A percentile compares a stretch with the other conserved stretches of the same genome.
Conservation (phyloP, 2,888 invertebrate species). For the Drosophila anceps region DNA sequence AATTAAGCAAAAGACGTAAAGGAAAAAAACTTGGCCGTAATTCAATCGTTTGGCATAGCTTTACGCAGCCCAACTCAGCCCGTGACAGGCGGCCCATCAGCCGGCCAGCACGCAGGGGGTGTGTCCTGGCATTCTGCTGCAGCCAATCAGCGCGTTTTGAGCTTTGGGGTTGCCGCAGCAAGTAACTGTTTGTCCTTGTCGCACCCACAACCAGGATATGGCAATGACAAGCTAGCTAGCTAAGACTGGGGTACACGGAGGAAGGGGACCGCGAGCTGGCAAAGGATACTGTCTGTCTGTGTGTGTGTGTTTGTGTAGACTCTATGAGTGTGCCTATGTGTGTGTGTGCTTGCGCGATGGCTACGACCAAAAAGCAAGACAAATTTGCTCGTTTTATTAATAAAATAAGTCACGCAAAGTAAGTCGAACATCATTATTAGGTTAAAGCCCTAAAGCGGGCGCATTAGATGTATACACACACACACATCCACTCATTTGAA, state of each 20-base stretch:
- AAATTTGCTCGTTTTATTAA: constrained; percentile 82
- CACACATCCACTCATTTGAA: neutral
- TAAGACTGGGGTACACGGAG: neutral
- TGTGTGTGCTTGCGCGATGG: constrained; percentile 25
- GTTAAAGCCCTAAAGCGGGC: constrained; percentile 81
- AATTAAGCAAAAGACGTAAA: constrained; percentile 55
- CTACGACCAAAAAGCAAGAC: constrained; percentile 79
- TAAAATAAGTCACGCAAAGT: constrained; percentile 82
- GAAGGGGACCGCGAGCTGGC: neutral
- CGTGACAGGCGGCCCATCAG: neutral
- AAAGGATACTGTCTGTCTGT: neutral
- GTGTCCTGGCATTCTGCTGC: constrained; percentile 40
- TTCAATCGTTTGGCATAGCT: constrained; percentile 75
- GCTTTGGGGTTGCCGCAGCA: constrained; percentile 46
- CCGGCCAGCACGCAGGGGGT: constrained; percentile 30
- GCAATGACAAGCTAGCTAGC: constrained; percentile 2
- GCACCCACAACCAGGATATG: constrained; percentile 16
- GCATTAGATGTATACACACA: constrained; percentile 58
- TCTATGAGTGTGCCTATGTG: constrained; percentile 3
- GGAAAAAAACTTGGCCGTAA: constrained; percentile 77
- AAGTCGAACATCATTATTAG: constrained; percentile 81
- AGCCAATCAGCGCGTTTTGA: constrained; percentile 54
- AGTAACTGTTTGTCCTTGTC: constrained; percentile 61
- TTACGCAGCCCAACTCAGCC: constrained; percentile 51
- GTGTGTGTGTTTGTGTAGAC: neutral